Evolutionary conservation across 2,797 vertebrate genomes (phyloP), one percentile per base, ranked within the genome.

Genomic region (Poecilia velifera): DNA sequence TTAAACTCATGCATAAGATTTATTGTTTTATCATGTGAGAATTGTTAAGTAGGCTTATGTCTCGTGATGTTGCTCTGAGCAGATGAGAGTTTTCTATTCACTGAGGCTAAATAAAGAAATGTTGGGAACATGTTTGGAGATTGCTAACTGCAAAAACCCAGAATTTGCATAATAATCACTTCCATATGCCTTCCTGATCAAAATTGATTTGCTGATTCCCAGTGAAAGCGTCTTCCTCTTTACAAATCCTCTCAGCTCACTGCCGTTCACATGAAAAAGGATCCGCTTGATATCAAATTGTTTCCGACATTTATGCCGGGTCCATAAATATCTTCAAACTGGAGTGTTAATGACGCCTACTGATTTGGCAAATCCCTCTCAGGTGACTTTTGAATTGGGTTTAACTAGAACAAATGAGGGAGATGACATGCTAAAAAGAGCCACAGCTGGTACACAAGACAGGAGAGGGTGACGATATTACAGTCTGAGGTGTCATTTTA

Each of bases 21-120:
- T 80, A 87, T 84, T 85, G 74, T 57, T 82, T 77, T 90, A 20
- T 3, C 53, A 2, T 59, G 31, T 49, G 13, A 73, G 28, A 51
- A 18, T 51, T 36, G 16, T 41, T 55, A 36, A 41, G n/a, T 39
- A 53, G 31, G 22, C 14, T 31, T 25, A 22, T 36, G 5, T 36
- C 39, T 43, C 1, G 25, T 66, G 64, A 41, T 25, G 64, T 41
- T 68, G 64, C 36, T 68, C 20, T 41, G 34, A 68, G 25, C 36
- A 41, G 36, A 68, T 41, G 20, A 22, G 3, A 16, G 14, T 72
- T 59, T 72, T 22, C 72, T 18, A 25, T 46, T 45, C 57, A 31
- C 64, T 74, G 2, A 31, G 12, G 25, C 25, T 51, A 73, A 41
- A n/a, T 73, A 2, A 18, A 46, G 4, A 13, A 46, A 2, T 28